Percentiles rank a stretch among this genome's conserved stretches.
Conservation (phyloP, 2,888 invertebrate species). For the Strigamia crassipes region DNA sequence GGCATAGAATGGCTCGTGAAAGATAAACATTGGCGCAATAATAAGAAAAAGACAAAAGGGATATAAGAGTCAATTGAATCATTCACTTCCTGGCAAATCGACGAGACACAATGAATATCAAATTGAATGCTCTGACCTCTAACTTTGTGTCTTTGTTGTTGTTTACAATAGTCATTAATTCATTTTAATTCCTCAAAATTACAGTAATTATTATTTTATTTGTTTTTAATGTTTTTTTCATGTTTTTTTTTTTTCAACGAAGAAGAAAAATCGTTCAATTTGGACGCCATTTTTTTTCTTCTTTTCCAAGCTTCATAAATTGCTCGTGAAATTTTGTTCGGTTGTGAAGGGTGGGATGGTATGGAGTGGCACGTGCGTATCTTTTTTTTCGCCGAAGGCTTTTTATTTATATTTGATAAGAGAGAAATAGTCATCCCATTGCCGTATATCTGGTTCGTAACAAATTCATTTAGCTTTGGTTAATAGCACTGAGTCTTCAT, state of each 20-base stretch:
- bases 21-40: not conserved
- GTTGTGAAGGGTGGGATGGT: not conserved
- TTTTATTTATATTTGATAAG: conserved; percentile 38
- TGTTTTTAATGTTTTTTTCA: not conserved
- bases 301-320: not conserved
- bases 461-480: conserved; percentile 17
- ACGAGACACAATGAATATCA: conserved; percentile 25
- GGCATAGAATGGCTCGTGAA: not conserved
- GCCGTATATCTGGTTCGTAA: conserved; percentile 19
- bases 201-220: not conserved
- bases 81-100: conserved; percentile 7
- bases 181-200: not conserved
- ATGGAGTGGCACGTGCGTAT: conserved; percentile 4
- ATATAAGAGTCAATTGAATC: conserved; percentile 36
- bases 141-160: not conserved
- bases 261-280: not conserved
- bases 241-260: not conserved
- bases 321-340: not conserved
- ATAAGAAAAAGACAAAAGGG: not conserved
- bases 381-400: not conserved
- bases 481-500: conserved; percentile 7
- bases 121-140: conserved; percentile 37
- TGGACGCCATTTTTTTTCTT: not conserved
- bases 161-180: not conserved
- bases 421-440: conserved; percentile 7